Conservation (phyloP, 2,113 vertebrate genomes). For the Danionella cerebrum region DNA sequence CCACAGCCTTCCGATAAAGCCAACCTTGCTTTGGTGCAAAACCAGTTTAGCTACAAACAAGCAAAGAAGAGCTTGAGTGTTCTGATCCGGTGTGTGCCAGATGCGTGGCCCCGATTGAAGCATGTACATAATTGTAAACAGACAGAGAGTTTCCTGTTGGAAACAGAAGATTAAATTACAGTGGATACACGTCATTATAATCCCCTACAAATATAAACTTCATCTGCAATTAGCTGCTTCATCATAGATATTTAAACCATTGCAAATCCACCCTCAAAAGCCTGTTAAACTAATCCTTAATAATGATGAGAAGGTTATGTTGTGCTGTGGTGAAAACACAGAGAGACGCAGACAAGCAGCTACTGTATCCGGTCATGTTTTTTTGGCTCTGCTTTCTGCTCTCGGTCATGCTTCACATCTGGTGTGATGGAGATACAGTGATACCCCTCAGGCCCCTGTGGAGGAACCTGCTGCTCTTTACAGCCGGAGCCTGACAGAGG, state of each 20-base stretch:
- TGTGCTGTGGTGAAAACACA: neutral
- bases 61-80: too few relatives aligned
- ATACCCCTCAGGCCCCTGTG: neutral
- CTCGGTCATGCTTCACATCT: neutral
- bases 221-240: neutral
- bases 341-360: neutral
- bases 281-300: neutral
- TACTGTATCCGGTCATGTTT: neutral
- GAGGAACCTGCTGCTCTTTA: slow-evolving; percentile 15
- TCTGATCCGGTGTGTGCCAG: too few relatives aligned
- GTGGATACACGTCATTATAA: neutral
- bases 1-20: too few relatives aligned
- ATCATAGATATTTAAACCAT: neutral
- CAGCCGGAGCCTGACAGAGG: neutral
- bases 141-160: too few relatives aligned
- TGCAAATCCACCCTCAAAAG: neutral
- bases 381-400: neutral
- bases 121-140: too few relatives aligned
- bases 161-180: too few relatives aligned
- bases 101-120: too few relatives aligned
- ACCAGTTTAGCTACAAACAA: too few relatives aligned
- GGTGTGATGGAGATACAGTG: neutral
- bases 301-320: neutral
- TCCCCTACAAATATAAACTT: neutral
- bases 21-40: too few relatives aligned